Evolutionary conservation across 2,797 vertebrate species (phyloP).

Genomic region (Eulemur coronatus): DNA sequence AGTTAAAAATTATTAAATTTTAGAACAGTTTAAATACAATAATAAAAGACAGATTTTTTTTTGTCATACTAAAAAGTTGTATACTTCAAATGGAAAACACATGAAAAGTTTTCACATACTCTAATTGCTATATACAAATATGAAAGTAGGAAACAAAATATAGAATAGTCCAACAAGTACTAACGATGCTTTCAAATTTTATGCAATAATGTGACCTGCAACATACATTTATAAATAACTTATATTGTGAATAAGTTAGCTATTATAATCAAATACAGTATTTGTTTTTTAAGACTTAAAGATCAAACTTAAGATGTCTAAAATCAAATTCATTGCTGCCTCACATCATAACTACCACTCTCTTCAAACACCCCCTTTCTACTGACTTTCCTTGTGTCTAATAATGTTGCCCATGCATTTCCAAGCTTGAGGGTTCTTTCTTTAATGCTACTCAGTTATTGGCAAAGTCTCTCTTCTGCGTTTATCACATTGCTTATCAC

Average conservation of each 20-base stretch:
- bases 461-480: neutral
- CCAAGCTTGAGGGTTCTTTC: neutral
- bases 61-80: neutral
- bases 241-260: neutral
- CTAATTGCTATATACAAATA: neutral
- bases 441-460: neutral
- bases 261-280: neutral
- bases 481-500: neutral
- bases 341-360: too few species aligned
- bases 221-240: neutral
- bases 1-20: conserved; percentile 24
- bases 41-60: neutral
- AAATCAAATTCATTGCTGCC: neutral
- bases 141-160: neutral
- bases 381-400: neutral
- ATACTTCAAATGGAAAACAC: neutral
- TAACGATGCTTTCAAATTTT: neutral
- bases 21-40: neutral
- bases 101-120: neutral
- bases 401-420: neutral
- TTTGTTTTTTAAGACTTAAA: neutral
- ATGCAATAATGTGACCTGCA: neutral
- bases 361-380: neutral
- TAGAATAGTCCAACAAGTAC: neutral
- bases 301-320: neutral